Conservation (phyloP, 2,113 vertebrate species). For the Mesocricetus auratus region DNA sequence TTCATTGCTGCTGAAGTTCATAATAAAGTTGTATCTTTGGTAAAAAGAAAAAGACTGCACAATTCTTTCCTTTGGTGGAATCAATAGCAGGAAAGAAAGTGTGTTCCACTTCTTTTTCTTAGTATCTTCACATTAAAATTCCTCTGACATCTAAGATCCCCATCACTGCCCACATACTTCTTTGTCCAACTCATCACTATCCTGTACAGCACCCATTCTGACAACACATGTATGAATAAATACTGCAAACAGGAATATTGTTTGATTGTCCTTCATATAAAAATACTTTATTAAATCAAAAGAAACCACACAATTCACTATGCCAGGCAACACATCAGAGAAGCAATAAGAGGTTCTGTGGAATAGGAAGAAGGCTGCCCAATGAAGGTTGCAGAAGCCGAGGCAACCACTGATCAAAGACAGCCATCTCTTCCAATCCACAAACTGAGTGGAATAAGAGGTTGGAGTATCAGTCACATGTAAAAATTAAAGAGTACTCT, state of each 20-base stretch:
- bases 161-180: not conserved
- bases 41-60: not conserved
- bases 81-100: not conserved
- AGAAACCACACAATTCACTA: not conserved
- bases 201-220: not conserved
- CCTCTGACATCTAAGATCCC: not conserved
- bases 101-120: not conserved
- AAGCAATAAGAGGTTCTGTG: not conserved
- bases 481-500: not conserved
- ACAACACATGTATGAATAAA: not conserved
- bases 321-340: not conserved
- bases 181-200: not conserved
- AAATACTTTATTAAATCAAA: not conserved
- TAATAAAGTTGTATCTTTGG: constrained; percentile 25
- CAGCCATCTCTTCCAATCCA: not conserved
- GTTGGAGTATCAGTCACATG: not conserved
- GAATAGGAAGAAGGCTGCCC: not conserved
- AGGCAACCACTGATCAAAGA: not conserved
- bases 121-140: not conserved
- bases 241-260: not conserved
- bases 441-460: not conserved
- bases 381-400: not conserved
- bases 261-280: not conserved
- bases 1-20: not conserved
- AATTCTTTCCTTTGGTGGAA: constrained; percentile 1